A percentile compares a stretch with the other conserved stretches of the same genome.
Evolutionary conservation across 2,888 invertebrate species (phyloP).

Genomic region (Polyommatus iphigenia): DNA sequence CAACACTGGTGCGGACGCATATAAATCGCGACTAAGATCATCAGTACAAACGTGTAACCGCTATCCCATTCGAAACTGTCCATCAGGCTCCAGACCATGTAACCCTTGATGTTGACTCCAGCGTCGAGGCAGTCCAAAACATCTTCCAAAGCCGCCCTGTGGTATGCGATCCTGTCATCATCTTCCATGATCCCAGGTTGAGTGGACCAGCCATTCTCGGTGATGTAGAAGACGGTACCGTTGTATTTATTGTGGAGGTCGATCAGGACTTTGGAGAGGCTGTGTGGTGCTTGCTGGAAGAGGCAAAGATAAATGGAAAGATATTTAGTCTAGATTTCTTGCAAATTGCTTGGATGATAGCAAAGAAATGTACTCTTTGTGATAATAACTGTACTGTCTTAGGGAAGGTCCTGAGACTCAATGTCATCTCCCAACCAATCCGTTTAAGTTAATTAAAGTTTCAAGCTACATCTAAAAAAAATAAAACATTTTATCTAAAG

Average conservation of each 20-base stretch:
- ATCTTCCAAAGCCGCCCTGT: slow-evolving; percentile 64
- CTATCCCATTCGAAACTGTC: slow-evolving; percentile 32
- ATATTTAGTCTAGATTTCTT: no score
- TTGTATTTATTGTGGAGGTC: slow-evolving; percentile 72
- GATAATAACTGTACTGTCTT: no score
- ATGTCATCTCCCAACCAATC: background rate
- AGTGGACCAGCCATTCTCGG: slow-evolving; percentile 82
- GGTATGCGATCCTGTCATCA: slow-evolving; percentile 64
- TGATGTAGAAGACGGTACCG: slow-evolving; percentile 77
- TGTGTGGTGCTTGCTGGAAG: slow-evolving; percentile 77
- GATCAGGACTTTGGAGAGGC: slow-evolving; percentile 76
- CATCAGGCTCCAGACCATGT: slow-evolving; percentile 29
- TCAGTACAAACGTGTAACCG: slow-evolving; percentile 31
- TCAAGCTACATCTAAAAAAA: background rate
- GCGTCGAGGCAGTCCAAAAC: slow-evolving; percentile 64
- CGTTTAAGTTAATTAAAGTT: background rate
- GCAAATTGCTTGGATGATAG: no score
- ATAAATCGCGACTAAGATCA: no score
- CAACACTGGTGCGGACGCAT: no score
- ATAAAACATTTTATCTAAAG: background rate
- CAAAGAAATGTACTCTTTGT: no score
- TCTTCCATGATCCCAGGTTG: slow-evolving; percentile 58
- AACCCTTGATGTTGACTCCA: background rate
- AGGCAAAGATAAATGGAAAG: background rate
- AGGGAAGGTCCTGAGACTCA: no score